Evolutionary conservation across 1,140 invertebrate species (phyloP).

Genomic region (Lasioglossum albipes): DNA sequence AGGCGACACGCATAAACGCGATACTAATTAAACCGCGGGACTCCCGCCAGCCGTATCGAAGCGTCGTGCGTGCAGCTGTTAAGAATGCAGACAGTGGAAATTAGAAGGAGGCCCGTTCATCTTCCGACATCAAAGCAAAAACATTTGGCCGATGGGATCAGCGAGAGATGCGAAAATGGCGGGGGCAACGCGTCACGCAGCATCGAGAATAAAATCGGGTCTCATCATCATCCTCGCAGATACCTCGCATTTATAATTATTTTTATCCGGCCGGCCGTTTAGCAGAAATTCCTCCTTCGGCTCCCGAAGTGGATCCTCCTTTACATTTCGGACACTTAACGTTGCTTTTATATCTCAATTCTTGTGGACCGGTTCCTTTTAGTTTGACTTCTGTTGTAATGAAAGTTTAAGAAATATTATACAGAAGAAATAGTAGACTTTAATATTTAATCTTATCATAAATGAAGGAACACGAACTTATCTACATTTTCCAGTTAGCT

Average conservation of each 20-base stretch:
- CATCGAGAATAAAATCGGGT: conserved; percentile 59
- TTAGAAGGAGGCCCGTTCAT: conserved; percentile 70
- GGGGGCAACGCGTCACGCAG: background rate
- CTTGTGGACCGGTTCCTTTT: no score
- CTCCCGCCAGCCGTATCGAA: conserved; percentile 60
- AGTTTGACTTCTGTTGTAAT: no score
- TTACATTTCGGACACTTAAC: no score
- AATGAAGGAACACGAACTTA: no score
- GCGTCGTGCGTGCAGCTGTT: conserved; percentile 64
- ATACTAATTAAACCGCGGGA: conserved; percentile 68
- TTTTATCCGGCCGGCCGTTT: conserved; percentile 51
- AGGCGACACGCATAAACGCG: conserved; percentile 56
- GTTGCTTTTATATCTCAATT: no score
- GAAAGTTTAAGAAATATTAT: no score
- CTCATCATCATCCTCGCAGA: conserved; percentile 42
- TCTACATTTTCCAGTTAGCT: no score
- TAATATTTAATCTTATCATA: no score
- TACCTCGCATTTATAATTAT: conserved; percentile 76
- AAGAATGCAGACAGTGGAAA: conserved; percentile 72
- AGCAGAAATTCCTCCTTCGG: no score
- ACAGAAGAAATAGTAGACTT: no score
- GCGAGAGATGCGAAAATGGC: conserved; percentile 3
- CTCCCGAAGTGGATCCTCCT: no score
- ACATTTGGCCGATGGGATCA: conserved; percentile 51
- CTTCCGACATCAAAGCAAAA: conserved; percentile 74